These are phyloP conservation scores for Bombylius discolor DNA, from an alignment of 2,888 invertebrate genomes.

Conservation along the genomic window DNA sequence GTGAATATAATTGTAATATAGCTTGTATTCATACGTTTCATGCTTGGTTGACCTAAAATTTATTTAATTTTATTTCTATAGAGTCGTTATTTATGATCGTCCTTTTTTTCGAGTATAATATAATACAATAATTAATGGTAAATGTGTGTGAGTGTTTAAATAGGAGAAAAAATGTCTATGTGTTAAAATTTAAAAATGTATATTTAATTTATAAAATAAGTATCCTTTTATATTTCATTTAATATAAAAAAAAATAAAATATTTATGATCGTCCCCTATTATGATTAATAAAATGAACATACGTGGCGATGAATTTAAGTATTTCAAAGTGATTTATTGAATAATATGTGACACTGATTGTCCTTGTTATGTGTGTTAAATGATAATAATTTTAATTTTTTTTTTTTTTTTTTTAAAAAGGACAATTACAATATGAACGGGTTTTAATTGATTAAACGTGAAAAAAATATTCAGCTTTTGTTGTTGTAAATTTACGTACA, in stretches of 20 bases:
- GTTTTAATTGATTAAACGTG: too few species aligned
- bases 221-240: too few species aligned
- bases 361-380: too few species aligned
- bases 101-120: neutral
- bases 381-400: too few species aligned
- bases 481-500: too few species aligned
- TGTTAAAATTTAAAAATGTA: too few species aligned
- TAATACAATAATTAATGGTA: neutral
- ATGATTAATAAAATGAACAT: constrained; percentile 1
- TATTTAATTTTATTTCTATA: constrained; percentile 29
- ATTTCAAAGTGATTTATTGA: constrained; percentile 3
- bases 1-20: neutral
- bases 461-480: too few species aligned
- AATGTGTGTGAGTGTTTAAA: neutral
- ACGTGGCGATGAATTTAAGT: constrained; percentile 8
- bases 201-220: too few species aligned
- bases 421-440: too few species aligned
- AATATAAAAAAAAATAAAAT: neutral
- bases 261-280: constrained; percentile 5
- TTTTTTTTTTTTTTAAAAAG: too few species aligned
- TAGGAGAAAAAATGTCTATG: too few species aligned
- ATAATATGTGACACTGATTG: neutral
- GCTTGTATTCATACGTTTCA: constrained; percentile 20
- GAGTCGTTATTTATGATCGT: constrained; percentile 4
- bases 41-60: constrained; percentile 35